These are phyloP conservation scores for Conchocele bisecta DNA, from an alignment of 2,888 invertebrate genomes.

Conservation along the genomic window DNA sequence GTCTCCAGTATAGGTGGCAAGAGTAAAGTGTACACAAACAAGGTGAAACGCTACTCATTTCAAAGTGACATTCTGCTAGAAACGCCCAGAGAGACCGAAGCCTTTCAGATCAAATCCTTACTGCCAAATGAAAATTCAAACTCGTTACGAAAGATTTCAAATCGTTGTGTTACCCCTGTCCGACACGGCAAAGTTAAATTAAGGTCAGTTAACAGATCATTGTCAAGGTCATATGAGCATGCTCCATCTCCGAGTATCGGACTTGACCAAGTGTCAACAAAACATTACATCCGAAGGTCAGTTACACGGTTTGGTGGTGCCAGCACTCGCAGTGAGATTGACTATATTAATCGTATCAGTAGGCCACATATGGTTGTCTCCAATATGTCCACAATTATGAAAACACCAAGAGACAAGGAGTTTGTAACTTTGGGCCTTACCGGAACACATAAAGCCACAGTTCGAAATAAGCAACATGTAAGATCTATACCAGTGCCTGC, in stretches of 20 bases:
- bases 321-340: constrained; percentile 43
- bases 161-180: constrained; percentile 40
- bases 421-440: constrained; percentile 42
- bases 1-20: constrained; percentile 28
- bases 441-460: constrained; percentile 32
- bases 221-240: background rate
- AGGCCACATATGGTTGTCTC: constrained; percentile 34
- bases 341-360: constrained; percentile 29
- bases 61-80: constrained; percentile 37
- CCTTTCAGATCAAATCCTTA: constrained; percentile 59
- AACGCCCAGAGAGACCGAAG: constrained; percentile 33
- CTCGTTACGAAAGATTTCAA: constrained; percentile 58
- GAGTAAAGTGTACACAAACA: constrained; percentile 32
- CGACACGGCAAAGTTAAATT: background rate
- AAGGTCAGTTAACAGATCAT: background rate
- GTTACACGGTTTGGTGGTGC: constrained; percentile 33
- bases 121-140: constrained; percentile 60
- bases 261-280: constrained; percentile 34
- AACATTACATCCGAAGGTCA: constrained; percentile 24
- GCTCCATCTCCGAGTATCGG: constrained; percentile 14
- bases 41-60: constrained; percentile 30
- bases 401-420: constrained; percentile 41
- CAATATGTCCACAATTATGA: constrained; percentile 35
- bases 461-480: background rate
- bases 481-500: constrained; percentile 27